phyloP scores from a whole-genome alignment of 2,113 vertebrate genomes.

The Ariopsis seemanni region DNA sequence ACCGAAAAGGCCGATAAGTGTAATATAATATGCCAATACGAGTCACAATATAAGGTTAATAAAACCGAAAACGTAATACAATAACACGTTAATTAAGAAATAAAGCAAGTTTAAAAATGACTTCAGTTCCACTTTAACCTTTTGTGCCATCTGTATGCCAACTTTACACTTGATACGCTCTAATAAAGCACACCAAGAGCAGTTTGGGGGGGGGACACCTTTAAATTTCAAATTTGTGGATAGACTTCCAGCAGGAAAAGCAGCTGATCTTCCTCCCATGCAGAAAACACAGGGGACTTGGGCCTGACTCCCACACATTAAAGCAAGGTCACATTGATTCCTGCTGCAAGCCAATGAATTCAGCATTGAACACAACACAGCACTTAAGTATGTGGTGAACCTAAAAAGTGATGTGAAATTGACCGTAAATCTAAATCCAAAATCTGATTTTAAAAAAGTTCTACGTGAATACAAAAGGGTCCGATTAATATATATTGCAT shows the following conservation, averaged over 20 bases:
- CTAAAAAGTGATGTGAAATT: not conserved
- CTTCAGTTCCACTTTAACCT: not conserved
- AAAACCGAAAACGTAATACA: no score
- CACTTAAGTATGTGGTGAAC: no score
- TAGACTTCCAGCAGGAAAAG: slow-evolving; percentile 20
- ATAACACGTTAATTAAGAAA: no score
- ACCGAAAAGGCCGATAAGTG: no score
- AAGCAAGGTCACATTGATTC: slow-evolving; percentile 17
- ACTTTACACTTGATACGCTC: not conserved
- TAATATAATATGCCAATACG: no score
- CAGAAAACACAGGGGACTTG: slow-evolving; percentile 20
- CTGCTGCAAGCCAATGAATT: not conserved
- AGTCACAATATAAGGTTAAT: no score
- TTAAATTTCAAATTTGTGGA: slow-evolving; percentile 22
- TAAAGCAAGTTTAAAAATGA: no score
- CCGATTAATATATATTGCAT: slow-evolving; percentile 8
- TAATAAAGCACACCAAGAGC: not conserved
- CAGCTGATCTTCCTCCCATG: slow-evolving; percentile 4
- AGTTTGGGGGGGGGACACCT: not conserved
- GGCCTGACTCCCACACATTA: slow-evolving; percentile 20
- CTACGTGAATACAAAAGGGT: not conserved
- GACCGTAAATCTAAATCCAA: not conserved
- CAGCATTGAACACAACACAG: not conserved
- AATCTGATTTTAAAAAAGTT: not conserved
- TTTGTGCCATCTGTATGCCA: not conserved